phyloP scores from a whole-genome alignment of 2,113 vertebrate species.

The Thymallus thymallus region DNA sequence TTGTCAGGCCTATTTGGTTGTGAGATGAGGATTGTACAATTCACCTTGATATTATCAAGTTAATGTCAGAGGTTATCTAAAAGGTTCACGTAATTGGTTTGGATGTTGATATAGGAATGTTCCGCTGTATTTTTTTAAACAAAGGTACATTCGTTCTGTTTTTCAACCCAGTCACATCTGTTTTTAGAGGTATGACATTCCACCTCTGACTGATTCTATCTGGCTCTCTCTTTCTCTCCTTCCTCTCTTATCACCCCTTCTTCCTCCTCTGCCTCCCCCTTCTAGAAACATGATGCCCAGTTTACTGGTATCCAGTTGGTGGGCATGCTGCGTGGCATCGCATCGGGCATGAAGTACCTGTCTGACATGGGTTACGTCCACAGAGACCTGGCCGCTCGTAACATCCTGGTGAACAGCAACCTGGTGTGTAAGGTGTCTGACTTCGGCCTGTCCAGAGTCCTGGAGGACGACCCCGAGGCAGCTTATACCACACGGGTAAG shows the following conservation, averaged over 20 bases:
- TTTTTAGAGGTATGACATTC: background rate
- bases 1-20: background rate
- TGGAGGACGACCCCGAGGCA: conserved; percentile 88
- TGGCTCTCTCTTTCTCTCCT: conserved; percentile 6
- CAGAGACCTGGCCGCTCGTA: conserved; percentile 84
- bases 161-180: background rate
- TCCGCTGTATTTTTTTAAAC: background rate
- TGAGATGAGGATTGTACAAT: background rate
- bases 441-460: conserved; percentile 84
- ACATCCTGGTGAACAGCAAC: conserved; percentile 90
- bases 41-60: background rate
- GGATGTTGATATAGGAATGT: background rate
- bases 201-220: background rate
- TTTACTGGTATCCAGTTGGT: conserved; percentile 94
- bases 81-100: background rate
- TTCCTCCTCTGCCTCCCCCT: conserved; percentile 9
- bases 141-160: background rate
- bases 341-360: conserved; percentile 87
- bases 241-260: background rate
- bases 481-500: conserved; percentile 85
- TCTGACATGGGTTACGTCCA: conserved; percentile 91
- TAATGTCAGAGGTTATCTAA: background rate
- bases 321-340: conserved; percentile 88
- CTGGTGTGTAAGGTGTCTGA: conserved; percentile 89
- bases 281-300: conserved; percentile 94